Evolutionary conservation across 2,888 invertebrate species (phyloP), one percentile per base, ranked within the genome.

Genomic region (Adineta ricciae): DNA sequence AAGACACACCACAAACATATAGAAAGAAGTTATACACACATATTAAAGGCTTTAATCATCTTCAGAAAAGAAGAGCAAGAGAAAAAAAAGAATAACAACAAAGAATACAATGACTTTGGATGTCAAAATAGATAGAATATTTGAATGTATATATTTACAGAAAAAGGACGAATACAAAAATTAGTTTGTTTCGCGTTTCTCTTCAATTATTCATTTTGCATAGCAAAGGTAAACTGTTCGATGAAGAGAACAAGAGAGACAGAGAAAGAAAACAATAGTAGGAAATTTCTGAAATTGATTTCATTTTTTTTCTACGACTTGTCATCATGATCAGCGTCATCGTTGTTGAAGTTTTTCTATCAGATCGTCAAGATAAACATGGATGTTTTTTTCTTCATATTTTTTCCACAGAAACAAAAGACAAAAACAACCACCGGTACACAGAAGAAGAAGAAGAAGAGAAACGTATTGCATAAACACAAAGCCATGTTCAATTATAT

Each of bases 361-460:
- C 64, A 64, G 32, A 64, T 32, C 14, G 32, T 36, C 3, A 64
- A 64, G 32, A 8, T 27, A 64, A 36, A 64, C 64, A 64, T 64
- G 19, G 14, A 64, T 64, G 32, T 64, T 64, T 32, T 64, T 64
- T 64, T 64, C 64, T 64, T 64, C 64, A 64, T 64, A 32, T 64
- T 64, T 64, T 19, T 64, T 64, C 64, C 32, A 64, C 64, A 64
- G 32, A 64, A 64, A 64, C 64, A 64, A 64, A 64, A 36, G 19
- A 64, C 64, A 64, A 64, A 64, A 64, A 64, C 64, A 64, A 36
- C 64, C 64, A 64, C 64, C 64, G 64, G 64, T 64, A 64, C 64
- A 32, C 64, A 64, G 21, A 52, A 52, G 21, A 52, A 52, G 21
- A 52, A 16, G 52, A 52, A 52, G 21, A 64, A 64, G 64, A 64